A percentile compares a stretch with the other conserved stretches of the same genome.
These are phyloP conservation scores for Pseudomugil gertrudae DNA, from an alignment of 2,797 vertebrate genomes.

Conservation along the genomic window DNA sequence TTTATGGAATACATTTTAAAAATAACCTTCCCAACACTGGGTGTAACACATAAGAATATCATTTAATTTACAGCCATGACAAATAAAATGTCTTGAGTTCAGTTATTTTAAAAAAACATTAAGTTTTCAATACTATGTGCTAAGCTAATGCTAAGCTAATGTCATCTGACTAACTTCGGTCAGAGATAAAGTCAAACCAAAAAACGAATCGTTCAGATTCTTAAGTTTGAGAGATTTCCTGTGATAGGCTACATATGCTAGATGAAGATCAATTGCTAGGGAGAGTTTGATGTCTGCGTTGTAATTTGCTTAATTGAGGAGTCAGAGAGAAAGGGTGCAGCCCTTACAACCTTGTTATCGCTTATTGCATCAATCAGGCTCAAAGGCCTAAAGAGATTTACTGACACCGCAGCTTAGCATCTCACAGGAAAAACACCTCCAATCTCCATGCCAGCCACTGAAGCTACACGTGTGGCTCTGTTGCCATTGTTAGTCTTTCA, in stretches of 20 bases:
- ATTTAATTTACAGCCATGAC: too few relatives aligned
- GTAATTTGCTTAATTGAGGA: neutral
- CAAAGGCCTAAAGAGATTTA: slow-evolving; percentile 17
- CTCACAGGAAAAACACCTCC: slow-evolving; percentile 12
- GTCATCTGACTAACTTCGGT: neutral
- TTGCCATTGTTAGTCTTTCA: slow-evolving; percentile 40
- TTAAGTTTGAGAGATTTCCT: neutral
- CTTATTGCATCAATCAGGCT: slow-evolving; percentile 34
- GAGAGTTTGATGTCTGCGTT: neutral
- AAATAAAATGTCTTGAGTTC: too few relatives aligned
- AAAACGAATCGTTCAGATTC: neutral
- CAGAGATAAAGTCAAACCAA: neutral
- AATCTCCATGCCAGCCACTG: slow-evolving; percentile 15
- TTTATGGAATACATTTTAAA: too few relatives aligned
- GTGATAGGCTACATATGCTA: neutral
- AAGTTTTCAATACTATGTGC: neutral
- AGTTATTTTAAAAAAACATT: too few relatives aligned
- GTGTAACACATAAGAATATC: too few relatives aligned
- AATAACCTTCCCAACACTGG: too few relatives aligned
- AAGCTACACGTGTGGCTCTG: slow-evolving; percentile 21
- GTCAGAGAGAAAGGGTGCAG: neutral
- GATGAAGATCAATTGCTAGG: neutral
- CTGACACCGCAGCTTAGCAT: slow-evolving; percentile 6
- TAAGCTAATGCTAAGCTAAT: neutral
- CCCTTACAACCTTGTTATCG: slow-evolving; percentile 13